These are phyloP conservation scores for Perdita meconis DNA, from an alignment of 2,888 invertebrate genomes.

Conservation along the genomic window DNA sequence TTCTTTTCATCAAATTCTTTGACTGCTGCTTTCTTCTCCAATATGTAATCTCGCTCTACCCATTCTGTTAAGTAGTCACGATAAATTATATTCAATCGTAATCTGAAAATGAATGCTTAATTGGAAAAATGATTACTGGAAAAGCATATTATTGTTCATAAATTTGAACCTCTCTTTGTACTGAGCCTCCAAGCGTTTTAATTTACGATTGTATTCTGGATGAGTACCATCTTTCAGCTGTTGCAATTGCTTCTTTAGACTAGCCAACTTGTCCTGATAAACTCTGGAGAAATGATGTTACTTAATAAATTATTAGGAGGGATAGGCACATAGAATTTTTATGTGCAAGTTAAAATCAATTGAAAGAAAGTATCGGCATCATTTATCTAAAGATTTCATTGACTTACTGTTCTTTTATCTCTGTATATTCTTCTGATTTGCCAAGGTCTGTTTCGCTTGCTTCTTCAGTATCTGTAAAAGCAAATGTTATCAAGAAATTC, in stretches of 20 bases:
- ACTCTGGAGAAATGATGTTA: constrained; percentile 86
- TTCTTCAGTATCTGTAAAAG: constrained; percentile 93
- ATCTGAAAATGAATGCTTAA: constrained; percentile 71
- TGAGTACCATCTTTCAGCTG: constrained; percentile 94
- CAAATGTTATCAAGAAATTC: background rate
- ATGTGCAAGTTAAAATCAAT: too few relatives aligned
- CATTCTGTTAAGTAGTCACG: constrained; percentile 93
- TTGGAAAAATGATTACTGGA: background rate
- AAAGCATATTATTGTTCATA: background rate
- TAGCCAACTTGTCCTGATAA: constrained; percentile 95
- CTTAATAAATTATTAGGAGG: background rate
- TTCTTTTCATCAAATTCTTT: constrained; percentile 98
- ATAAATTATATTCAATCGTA: constrained; percentile 90
- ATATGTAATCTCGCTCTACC: constrained; percentile 93
- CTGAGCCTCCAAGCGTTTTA: constrained; percentile 92
- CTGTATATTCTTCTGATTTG: constrained; percentile 91
- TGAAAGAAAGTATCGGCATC: too few relatives aligned
- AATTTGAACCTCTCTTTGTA: constrained; percentile 89
- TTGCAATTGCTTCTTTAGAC: constrained; percentile 94
- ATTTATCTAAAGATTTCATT: too few relatives aligned
- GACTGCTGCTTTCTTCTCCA: constrained; percentile 94
- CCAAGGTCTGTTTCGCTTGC: constrained; percentile 98
- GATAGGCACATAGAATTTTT: too few relatives aligned
- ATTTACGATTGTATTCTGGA: constrained; percentile 92
- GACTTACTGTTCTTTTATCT: constrained; percentile 94